phyloP scores from a whole-genome alignment of 2,113 vertebrate species.

The Hippocampus abdominalis region DNA sequence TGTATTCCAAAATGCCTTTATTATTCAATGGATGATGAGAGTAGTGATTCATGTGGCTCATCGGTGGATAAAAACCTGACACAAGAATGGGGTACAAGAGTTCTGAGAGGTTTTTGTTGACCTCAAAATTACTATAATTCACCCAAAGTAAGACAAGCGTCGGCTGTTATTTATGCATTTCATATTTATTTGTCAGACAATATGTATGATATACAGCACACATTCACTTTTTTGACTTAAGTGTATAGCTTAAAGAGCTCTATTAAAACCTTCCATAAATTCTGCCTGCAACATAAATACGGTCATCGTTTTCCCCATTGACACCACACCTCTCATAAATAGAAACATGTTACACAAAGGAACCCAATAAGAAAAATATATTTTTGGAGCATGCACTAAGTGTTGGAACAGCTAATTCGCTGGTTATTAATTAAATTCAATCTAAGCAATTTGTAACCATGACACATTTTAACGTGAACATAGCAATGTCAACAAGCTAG shows the following conservation, averaged over 20 bases:
- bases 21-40: slow-evolving; percentile 23
- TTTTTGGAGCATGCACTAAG: not conserved
- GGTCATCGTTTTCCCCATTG: not conserved
- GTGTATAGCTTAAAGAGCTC: not conserved
- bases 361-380: not conserved
- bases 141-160: not conserved
- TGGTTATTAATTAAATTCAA: not conserved
- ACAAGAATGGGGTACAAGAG: not conserved
- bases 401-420: not conserved
- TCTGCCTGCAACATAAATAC: not conserved
- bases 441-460: not conserved
- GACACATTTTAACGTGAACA: not conserved
- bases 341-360: not conserved
- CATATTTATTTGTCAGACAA: not conserved
- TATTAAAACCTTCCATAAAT: not conserved
- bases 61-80: slow-evolving; percentile 1
- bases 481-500: not conserved
- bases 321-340: not conserved
- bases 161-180: not conserved
- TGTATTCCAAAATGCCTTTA: slow-evolving; percentile 15
- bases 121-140: not conserved
- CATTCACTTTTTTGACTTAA: too few relatives aligned
- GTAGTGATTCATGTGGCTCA: slow-evolving; percentile 6
- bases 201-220: not conserved
- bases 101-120: not conserved